Evolutionary conservation across 92 coral and sea anemone genomes (phyloP).

Genomic region (Zoanthus sociatus): DNA sequence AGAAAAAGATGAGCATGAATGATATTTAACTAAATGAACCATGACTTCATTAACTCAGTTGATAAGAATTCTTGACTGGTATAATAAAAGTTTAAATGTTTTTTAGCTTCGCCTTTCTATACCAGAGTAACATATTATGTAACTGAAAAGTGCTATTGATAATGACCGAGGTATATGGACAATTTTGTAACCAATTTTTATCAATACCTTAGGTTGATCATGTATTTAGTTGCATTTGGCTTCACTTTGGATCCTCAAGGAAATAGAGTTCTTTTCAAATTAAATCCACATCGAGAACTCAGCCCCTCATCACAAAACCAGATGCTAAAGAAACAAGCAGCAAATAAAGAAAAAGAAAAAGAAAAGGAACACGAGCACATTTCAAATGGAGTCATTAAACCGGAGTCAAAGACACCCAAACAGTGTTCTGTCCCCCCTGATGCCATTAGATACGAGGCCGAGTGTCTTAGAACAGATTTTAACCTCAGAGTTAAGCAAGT

Average conservation of each 20-base stretch:
- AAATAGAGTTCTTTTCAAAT: conserved; percentile 88
- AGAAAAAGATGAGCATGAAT: too few relatives aligned
- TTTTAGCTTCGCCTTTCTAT: too few relatives aligned
- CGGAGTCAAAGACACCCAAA: conserved; percentile 46
- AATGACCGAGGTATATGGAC: too few relatives aligned
- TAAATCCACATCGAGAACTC: conserved; percentile 87
- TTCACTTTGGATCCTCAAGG: conserved; percentile 97
- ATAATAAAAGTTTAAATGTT: too few relatives aligned
- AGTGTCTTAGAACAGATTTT: conserved; percentile 95
- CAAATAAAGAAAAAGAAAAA: conserved; percentile 38
- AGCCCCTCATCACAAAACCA: conserved; percentile 60
- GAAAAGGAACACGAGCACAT: conserved; percentile 59
- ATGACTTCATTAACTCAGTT: too few relatives aligned
- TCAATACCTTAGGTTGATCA: conserved; percentile 65
- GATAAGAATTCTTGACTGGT: too few relatives aligned
- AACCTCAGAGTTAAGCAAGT: conserved; percentile 95
- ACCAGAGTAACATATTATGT: too few relatives aligned
- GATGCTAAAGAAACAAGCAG: conserved; percentile 38
- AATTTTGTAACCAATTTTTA: too few relatives aligned
- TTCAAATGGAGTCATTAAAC: conserved; percentile 77
- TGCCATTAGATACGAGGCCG: conserved; percentile 93
- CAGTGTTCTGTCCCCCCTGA: conserved; percentile 95
- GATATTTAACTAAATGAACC: too few relatives aligned
- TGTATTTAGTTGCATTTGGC: conserved; percentile 93
- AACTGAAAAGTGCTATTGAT: too few relatives aligned